phyloP scores from a whole-genome alignment of 2,797 vertebrate species.

The Epinephelus coioides region DNA sequence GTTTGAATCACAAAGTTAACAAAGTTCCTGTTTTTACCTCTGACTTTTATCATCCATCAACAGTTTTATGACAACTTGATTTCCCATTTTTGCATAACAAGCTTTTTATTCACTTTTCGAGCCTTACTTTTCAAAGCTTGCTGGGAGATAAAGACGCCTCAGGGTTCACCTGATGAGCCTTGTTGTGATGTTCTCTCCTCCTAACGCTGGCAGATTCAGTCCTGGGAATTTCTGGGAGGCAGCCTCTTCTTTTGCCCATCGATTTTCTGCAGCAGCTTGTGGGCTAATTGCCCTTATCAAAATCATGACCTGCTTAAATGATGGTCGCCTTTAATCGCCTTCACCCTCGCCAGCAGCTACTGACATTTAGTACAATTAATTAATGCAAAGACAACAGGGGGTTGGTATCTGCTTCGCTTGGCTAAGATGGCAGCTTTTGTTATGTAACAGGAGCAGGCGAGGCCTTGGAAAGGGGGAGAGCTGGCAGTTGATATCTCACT shows the following conservation, averaged over 20 bases:
- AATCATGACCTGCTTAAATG: conserved; percentile 81
- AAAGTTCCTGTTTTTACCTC: conserved; percentile 21
- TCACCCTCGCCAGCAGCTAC: conserved; percentile 73
- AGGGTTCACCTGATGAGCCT: conserved; percentile 18
- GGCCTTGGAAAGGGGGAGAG: background rate
- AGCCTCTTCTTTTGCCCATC: conserved; percentile 58
- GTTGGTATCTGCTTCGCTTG: conserved; percentile 54
- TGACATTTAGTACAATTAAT: conserved; percentile 87
- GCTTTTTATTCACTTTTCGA: conserved; percentile 18
- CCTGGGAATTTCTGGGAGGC: conserved; percentile 45
- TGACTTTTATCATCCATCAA: conserved; percentile 31
- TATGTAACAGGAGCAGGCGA: conserved; percentile 32
- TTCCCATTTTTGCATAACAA: conserved; percentile 36
- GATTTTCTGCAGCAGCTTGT: conserved; percentile 81
- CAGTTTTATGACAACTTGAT: conserved; percentile 19
- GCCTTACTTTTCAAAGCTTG: conserved; percentile 9
- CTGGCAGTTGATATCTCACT: conserved; percentile 31
- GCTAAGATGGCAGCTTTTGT: conserved; percentile 53
- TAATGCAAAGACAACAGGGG: conserved; percentile 75
- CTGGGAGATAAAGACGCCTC: conserved; percentile 1
- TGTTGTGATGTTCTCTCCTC: conserved; percentile 11
- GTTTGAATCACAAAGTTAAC: conserved; percentile 16
- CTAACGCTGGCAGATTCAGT: conserved; percentile 10
- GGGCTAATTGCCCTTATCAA: conserved; percentile 87
- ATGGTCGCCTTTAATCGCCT: conserved; percentile 79